Evolutionary conservation across 2,113 vertebrate genomes (phyloP).

Genomic region (Podarcis cretensis): DNA sequence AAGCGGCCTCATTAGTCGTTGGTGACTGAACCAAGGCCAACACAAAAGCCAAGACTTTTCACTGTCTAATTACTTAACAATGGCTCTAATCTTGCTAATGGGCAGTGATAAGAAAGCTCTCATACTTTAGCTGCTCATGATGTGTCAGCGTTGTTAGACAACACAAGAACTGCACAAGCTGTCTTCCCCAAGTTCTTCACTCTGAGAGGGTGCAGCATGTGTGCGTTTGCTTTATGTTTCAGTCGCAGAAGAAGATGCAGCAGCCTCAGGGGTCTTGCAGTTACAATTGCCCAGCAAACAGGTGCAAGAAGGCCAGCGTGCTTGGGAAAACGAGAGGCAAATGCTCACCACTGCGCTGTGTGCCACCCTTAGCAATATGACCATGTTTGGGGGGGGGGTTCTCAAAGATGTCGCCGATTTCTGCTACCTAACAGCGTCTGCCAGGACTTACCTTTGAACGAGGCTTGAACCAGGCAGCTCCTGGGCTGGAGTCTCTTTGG

Average conservation of each 20-base stretch:
- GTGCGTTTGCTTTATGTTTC: neutral
- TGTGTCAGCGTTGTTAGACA: neutral
- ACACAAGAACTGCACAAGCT: neutral
- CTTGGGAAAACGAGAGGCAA: neutral
- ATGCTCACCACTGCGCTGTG: neutral
- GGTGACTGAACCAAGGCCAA: accelerated
- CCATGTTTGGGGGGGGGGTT: neutral
- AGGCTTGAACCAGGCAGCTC: too few relatives aligned
- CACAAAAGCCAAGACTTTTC: neutral
- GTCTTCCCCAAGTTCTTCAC: too few relatives aligned
- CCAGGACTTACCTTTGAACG: too few relatives aligned
- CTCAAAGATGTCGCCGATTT: neutral
- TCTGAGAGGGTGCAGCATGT: neutral
- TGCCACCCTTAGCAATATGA: too few relatives aligned
- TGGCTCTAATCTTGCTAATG: neutral
- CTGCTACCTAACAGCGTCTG: too few relatives aligned
- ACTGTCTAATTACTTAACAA: neutral
- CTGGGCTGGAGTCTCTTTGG: too few relatives aligned
- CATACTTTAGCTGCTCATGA: neutral
- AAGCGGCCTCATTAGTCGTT: neutral
- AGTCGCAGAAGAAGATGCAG: neutral
- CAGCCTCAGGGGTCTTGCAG: too few relatives aligned
- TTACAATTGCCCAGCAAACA: neutral
- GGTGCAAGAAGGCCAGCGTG: neutral
- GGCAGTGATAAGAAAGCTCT: slow-evolving; percentile 7